Evolutionary conservation across 2,888 invertebrate species (phyloP).

Genomic region (Trissolcus japonicus): DNA sequence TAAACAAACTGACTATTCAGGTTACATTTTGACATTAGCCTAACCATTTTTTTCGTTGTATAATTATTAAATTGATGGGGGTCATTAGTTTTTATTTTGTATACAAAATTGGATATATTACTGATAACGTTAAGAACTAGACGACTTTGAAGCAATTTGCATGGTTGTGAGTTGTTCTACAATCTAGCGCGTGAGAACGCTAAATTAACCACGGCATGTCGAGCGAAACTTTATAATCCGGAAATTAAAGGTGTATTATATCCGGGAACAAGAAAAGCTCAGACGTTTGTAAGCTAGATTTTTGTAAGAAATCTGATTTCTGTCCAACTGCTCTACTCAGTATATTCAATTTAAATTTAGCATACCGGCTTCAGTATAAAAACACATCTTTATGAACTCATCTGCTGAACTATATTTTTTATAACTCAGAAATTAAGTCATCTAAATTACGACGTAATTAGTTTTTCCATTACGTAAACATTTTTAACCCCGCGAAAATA

Average conservation of each 20-base stretch:
- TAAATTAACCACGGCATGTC: conserved; percentile 69
- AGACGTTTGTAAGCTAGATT: conserved; percentile 42
- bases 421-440: too few relatives aligned
- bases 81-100: too few relatives aligned
- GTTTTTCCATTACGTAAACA: too few relatives aligned
- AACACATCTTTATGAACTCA: too few relatives aligned
- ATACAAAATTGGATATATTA: conserved; percentile 17
- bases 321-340: conserved; percentile 6
- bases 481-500: too few relatives aligned
- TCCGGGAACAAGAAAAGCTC: conserved; percentile 61
- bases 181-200: conserved; percentile 66
- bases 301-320: conserved; percentile 43
- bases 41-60: too few relatives aligned
- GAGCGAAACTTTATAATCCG: conserved; percentile 73
- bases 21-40: too few relatives aligned
- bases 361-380: background rate
- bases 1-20: too few relatives aligned
- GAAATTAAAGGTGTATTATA: conserved; percentile 75
- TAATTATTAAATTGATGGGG: too few relatives aligned
- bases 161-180: conserved; percentile 40
- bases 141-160: conserved; percentile 39
- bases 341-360: too few relatives aligned
- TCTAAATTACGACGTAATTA: background rate
- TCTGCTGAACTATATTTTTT: too few relatives aligned
- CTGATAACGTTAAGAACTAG: conserved; percentile 42